phyloP scores from a whole-genome alignment of 2,113 vertebrate species.

The Mirza zaza region DNA sequence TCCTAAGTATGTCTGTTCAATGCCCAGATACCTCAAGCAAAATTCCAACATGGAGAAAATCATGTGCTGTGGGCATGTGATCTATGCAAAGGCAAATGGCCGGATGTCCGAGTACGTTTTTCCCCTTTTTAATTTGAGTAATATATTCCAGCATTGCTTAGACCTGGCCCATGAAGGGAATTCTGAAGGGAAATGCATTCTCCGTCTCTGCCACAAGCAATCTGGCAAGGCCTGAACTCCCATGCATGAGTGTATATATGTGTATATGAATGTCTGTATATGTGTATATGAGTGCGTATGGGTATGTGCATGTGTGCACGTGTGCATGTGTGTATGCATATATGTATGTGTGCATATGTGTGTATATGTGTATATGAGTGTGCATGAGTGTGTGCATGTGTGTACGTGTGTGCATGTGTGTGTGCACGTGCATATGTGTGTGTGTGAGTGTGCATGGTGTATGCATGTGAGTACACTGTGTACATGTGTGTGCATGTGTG shows the following conservation, averaged over 20 bases:
- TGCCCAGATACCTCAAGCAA: too few species aligned
- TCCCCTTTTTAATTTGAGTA: too few species aligned
- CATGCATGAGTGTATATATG: too few species aligned
- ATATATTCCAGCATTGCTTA: accelerated
- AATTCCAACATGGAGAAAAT: neutral
- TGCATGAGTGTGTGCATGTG: too few species aligned
- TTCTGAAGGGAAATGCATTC: neutral
- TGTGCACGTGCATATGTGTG: accelerated
- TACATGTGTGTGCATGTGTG: accelerated
- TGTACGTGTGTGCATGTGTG: too few species aligned
- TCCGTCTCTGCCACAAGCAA: neutral
- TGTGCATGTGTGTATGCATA: too few species aligned
- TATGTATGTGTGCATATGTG: too few species aligned
- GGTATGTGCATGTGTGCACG: too few species aligned
- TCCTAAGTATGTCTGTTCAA: accelerated
- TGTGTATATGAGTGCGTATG: too few species aligned
- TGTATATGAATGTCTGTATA: accelerated
- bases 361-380: too few species aligned
- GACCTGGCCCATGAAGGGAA: accelerated
- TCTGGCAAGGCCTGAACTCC: neutral
- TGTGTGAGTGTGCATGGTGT: too few species aligned
- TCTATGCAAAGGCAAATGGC: neutral
- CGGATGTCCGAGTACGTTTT: neutral
- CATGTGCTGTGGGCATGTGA: accelerated
- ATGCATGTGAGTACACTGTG: too few species aligned